Percentiles rank a stretch among this genome's conserved stretches.
These are phyloP conservation scores for Colletes collaris DNA, from an alignment of 2,888 invertebrate genomes.

Conservation along the genomic window DNA sequence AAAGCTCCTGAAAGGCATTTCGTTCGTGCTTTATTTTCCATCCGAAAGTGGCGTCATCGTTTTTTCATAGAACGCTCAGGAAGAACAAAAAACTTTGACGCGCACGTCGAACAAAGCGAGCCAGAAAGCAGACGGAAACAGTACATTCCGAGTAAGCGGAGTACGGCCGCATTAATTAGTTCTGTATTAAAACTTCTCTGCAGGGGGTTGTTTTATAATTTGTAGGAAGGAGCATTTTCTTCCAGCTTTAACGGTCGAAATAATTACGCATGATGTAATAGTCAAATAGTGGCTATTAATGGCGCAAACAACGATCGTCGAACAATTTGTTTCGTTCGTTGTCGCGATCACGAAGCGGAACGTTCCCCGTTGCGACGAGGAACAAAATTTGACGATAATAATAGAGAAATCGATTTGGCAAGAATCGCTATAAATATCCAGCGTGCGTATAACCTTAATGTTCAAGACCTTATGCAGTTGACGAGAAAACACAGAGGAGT, in stretches of 20 bases:
- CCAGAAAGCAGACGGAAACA: constrained; percentile 37
- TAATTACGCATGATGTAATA: background rate
- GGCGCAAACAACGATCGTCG: background rate
- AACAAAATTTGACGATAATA: background rate
- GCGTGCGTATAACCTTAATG: background rate
- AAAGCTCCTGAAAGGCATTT: constrained; percentile 15
- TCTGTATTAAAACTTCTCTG: constrained; percentile 41
- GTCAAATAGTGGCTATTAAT: constrained; percentile 1
- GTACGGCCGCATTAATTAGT: constrained; percentile 53
- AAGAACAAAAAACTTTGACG: constrained; percentile 26
- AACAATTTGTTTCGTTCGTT: background rate
- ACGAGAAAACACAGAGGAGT: background rate
- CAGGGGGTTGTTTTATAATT: constrained; percentile 31
- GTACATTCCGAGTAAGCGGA: constrained; percentile 35
- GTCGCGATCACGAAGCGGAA: background rate
- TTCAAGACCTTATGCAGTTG: constrained; percentile 7
- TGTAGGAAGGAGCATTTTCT: background rate
- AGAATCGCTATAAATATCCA: constrained; percentile 10
- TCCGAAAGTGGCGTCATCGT: background rate
- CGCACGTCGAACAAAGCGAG: constrained; percentile 35
- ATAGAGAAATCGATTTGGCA: background rate
- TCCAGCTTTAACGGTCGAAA: constrained; percentile 7
- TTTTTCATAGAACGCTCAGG: background rate
- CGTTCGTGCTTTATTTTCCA: background rate
- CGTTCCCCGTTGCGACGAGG: background rate